Evolutionary conservation across 2,797 vertebrate species (phyloP).

Genomic region (Sitta carolinensis): DNA sequence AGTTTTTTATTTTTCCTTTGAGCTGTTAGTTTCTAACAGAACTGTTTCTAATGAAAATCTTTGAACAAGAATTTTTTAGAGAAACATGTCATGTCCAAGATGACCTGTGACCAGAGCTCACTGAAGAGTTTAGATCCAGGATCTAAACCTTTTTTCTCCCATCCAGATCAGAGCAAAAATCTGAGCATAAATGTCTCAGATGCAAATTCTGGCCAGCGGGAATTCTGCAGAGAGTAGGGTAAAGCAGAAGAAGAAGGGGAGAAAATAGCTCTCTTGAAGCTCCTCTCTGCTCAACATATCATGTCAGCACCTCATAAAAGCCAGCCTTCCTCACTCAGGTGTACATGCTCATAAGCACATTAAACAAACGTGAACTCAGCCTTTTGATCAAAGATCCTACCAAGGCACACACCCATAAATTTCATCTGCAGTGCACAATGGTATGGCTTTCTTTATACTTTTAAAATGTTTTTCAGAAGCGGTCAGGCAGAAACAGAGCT

Average conservation of each 20-base stretch:
- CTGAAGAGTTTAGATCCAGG: not conserved
- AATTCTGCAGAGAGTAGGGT: not conserved
- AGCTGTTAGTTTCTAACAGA: not conserved
- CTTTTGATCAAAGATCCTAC: not conserved
- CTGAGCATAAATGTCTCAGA: accelerated
- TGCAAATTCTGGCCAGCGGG: not conserved
- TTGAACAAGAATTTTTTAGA: not conserved
- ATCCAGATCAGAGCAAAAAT: not conserved
- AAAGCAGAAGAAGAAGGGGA: not conserved
- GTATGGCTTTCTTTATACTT: not conserved
- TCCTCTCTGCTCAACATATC: not conserved
- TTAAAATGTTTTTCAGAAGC: not conserved
- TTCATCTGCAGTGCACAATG: not conserved
- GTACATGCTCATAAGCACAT: not conserved
- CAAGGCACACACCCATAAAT: not conserved
- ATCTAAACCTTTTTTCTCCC: not conserved
- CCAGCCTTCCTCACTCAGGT: not conserved
- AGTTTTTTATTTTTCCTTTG: not conserved
- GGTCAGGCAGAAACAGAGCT: not conserved
- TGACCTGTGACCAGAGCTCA: not conserved
- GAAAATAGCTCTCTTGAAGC: not conserved
- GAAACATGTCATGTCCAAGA: not conserved
- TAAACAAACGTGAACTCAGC: not conserved
- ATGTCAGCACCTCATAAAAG: not conserved
- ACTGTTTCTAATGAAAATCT: not conserved